phyloP scores from a whole-genome alignment of 2,113 vertebrate species.

The Pygathrix nemaeus region DNA sequence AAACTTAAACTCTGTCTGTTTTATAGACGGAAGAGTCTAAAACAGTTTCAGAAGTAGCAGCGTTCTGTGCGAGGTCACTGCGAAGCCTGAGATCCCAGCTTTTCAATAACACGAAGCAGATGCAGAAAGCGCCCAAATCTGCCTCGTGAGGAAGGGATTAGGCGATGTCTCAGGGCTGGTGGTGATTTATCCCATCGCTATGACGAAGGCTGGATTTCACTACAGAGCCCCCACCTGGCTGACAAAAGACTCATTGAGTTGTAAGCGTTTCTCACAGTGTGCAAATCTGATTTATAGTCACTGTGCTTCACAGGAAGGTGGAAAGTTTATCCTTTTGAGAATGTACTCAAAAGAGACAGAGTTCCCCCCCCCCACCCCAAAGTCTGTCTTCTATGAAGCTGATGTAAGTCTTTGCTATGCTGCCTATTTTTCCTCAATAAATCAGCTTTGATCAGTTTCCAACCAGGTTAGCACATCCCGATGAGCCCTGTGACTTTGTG shows the following conservation, averaged over 20 bases:
- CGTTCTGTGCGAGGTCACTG: fast-evolving
- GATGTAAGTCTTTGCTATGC: background rate
- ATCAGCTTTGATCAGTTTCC: background rate
- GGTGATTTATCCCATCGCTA: background rate
- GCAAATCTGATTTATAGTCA: background rate
- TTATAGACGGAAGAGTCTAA: background rate
- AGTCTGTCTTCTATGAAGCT: background rate
- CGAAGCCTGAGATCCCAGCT: background rate
- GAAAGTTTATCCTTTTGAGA: background rate
- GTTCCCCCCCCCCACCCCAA: background rate
- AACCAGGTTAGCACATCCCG: background rate
- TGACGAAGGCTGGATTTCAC: fast-evolving
- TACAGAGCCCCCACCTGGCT: background rate
- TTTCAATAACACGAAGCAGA: background rate
- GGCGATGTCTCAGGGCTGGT: background rate
- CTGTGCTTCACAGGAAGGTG: background rate
- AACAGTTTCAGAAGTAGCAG: background rate
- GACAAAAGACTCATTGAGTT: background rate
- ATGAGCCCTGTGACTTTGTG: background rate
- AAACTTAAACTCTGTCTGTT: background rate
- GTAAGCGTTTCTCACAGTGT: background rate
- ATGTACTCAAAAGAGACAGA: background rate
- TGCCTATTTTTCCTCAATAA: background rate
- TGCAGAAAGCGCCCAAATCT: fast-evolving
- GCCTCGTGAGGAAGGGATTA: background rate